A percentile compares a stretch with the other conserved stretches of the same genome.
These are phyloP conservation scores for Phenganax marumi DNA, from an alignment of 92 coral and sea anemone species.

Conservation along the genomic window DNA sequence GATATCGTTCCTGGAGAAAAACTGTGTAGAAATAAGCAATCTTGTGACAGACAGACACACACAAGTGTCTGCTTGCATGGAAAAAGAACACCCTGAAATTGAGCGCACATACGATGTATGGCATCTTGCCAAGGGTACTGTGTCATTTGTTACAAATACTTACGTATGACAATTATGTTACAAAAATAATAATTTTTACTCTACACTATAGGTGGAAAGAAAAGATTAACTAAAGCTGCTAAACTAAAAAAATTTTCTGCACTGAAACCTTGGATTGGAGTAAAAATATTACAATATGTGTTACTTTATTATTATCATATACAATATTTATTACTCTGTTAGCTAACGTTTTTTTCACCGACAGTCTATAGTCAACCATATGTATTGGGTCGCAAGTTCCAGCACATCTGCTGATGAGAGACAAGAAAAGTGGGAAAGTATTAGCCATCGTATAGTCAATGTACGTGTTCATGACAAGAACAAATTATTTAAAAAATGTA, in stretches of 20 bases:
- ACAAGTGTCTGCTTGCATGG: slow-evolving; percentile 35
- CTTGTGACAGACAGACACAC: slow-evolving; percentile 47
- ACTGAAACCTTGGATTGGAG: slow-evolving; percentile 52
- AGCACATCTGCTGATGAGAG: slow-evolving; percentile 5
- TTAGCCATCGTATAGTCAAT: neutral
- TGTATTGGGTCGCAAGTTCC: slow-evolving; percentile 50
- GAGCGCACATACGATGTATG: slow-evolving; percentile 44
- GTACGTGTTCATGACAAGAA: neutral
- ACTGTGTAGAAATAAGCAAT: slow-evolving; percentile 27
- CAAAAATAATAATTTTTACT: neutral
- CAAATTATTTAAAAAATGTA: neutral
- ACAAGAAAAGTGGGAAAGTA: slow-evolving; percentile 14
- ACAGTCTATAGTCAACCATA: slow-evolving; percentile 41
- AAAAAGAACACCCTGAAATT: slow-evolving; percentile 36
- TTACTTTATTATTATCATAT: neutral
- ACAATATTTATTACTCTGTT: neutral
- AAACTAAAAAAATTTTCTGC: slow-evolving; percentile 38
- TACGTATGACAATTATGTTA: neutral
- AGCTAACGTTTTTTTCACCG: neutral
- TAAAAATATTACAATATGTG: neutral
- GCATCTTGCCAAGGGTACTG: slow-evolving; percentile 48
- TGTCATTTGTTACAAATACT: neutral
- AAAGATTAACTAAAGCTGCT: slow-evolving; percentile 44
- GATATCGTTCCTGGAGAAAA: slow-evolving; percentile 35
- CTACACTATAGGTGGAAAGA: slow-evolving; percentile 42